Conservation (phyloP, 2,113 vertebrate genomes). For the Eira barbara region DNA sequence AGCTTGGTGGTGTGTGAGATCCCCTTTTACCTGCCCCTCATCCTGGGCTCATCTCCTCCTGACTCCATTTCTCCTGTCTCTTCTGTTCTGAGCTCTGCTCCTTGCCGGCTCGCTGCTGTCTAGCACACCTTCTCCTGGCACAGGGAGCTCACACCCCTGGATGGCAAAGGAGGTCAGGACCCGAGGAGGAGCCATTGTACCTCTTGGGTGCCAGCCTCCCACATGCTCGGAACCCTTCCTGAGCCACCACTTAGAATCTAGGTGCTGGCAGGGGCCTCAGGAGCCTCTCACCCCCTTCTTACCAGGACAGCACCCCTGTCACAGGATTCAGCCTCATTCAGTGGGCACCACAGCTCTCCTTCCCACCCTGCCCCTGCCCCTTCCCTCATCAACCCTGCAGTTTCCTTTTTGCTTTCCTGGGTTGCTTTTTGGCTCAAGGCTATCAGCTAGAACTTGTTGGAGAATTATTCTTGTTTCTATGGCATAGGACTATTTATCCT, state of each 20-base stretch:
- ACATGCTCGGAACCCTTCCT: background rate
- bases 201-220: background rate
- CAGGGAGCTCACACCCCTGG: background rate
- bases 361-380: background rate
- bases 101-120: background rate
- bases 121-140: background rate
- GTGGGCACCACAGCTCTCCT: background rate
- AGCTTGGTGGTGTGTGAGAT: background rate
- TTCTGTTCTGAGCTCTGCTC: background rate
- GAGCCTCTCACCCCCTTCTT: background rate
- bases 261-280: background rate
- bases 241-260: background rate
- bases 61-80: background rate
- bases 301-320: background rate
- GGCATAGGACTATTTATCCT: background rate
- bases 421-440: background rate
- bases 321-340: background rate
- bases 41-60: background rate
- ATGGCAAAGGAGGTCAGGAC: background rate
- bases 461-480: background rate
- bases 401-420: background rate
- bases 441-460: background rate
- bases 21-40: no score
- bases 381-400: background rate
- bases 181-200: background rate